Percentiles rank a stretch among this genome's conserved stretches.
These are phyloP conservation scores for Heterocephalus glaber DNA, from an alignment of 2,113 vertebrate species.

Conservation along the genomic window DNA sequence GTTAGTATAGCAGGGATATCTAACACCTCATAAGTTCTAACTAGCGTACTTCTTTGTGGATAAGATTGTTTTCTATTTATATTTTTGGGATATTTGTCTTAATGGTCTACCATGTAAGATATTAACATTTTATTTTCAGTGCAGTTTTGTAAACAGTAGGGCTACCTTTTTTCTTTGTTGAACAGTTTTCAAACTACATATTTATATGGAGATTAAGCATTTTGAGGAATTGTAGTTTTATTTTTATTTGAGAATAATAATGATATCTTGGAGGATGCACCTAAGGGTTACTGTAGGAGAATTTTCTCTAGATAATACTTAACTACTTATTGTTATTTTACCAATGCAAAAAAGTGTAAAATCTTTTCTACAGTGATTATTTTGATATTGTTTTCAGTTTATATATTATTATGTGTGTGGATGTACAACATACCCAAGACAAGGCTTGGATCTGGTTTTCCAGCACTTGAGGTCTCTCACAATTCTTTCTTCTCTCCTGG, in stretches of 20 bases:
- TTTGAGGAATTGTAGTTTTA: conserved; percentile 16
- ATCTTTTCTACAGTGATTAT: neutral
- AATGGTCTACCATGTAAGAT: neutral
- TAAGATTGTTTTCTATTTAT: neutral
- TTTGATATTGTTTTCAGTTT: conserved; percentile 13
- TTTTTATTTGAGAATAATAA: conserved; percentile 49
- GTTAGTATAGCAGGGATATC: neutral
- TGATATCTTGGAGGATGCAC: neutral
- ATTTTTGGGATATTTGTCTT: conserved; percentile 6
- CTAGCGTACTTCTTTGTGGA: neutral
- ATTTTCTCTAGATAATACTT: conserved; percentile 24
- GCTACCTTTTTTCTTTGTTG: neutral
- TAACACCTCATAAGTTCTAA: neutral
- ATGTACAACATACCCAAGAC: neutral
- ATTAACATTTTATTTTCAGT: neutral
- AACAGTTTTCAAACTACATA: neutral
- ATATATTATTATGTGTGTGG: neutral
- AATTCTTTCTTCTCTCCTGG: neutral
- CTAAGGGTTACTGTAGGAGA: conserved; percentile 39
- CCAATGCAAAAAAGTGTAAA: neutral
- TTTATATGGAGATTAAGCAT: neutral
- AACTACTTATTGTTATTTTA: conserved; percentile 53
- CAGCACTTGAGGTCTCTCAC: neutral
- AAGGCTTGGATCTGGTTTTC: neutral
- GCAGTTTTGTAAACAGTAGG: neutral